A percentile compares a stretch with the other conserved stretches of the same genome.
Evolutionary conservation across 2,113 vertebrate species (phyloP).

Genomic region (Tachuris rubrigastra): DNA sequence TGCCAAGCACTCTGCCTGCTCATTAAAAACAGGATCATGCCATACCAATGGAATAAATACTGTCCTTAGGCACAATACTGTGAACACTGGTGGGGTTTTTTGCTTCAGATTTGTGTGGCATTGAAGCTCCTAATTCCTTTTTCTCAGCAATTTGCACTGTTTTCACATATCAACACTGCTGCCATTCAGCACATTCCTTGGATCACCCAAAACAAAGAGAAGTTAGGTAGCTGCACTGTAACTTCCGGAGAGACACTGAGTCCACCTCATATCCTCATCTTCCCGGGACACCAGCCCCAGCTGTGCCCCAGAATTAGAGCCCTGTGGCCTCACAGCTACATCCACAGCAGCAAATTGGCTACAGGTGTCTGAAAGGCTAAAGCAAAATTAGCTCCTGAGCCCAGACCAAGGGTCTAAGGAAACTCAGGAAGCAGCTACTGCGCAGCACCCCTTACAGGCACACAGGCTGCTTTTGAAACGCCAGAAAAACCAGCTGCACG

Average conservation of each 20-base stretch:
- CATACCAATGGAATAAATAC: background rate
- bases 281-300: background rate
- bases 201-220: background rate
- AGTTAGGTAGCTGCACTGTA: background rate
- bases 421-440: background rate
- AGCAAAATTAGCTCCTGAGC: background rate
- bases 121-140: background rate
- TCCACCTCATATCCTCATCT: background rate
- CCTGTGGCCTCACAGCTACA: background rate
- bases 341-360: background rate
- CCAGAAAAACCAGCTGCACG: slow-evolving; percentile 38
- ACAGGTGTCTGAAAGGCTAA: background rate
- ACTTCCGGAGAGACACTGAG: rapidly evolving
- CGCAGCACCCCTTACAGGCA: background rate
- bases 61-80: background rate
- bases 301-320: background rate
- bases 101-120: background rate
- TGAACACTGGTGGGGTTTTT: background rate
- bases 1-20: slow-evolving; percentile 26
- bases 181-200: background rate
- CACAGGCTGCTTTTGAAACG: background rate
- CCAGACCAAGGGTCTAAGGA: background rate
- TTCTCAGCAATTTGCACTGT: background rate
- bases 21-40: slow-evolving; percentile 1
- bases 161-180: background rate